phyloP scores from a whole-genome alignment of 2,113 vertebrate species.

The Callipepla californica region DNA sequence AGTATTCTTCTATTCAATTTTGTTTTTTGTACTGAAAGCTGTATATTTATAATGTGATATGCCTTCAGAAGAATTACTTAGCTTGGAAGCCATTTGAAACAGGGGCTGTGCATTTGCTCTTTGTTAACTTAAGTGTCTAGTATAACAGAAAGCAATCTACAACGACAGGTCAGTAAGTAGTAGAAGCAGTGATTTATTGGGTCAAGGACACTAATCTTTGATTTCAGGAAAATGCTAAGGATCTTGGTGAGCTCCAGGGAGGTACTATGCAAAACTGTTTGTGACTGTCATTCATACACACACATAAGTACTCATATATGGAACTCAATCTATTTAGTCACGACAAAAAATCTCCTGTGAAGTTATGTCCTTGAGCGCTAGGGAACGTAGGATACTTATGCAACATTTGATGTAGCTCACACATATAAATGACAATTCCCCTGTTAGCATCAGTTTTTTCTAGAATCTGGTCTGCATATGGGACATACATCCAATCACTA shows the following conservation, averaged over 20 bases:
- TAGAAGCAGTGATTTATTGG: neutral
- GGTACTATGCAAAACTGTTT: neutral
- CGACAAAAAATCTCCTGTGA: neutral
- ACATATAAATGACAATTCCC: neutral
- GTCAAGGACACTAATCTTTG: neutral
- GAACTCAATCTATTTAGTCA: neutral
- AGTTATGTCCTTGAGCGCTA: neutral
- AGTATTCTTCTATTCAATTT: neutral
- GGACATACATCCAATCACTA: fast-evolving
- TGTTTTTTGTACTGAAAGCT: neutral
- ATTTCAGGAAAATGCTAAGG: neutral
- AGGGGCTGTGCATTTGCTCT: neutral
- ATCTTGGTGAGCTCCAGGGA: neutral
- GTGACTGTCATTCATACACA: neutral
- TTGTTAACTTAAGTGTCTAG: neutral
- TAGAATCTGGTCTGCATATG: neutral
- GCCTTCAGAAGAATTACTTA: neutral
- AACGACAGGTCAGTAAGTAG: neutral
- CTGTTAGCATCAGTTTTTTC: neutral
- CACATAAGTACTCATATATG: neutral
- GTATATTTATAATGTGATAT: neutral
- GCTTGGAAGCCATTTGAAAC: neutral
- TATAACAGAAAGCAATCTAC: neutral
- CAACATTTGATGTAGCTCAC: neutral
- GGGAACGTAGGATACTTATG: neutral